These are phyloP conservation scores for Oasisia sp. DNA, from an alignment of 2,888 invertebrate genomes.

Conservation along the genomic window DNA sequence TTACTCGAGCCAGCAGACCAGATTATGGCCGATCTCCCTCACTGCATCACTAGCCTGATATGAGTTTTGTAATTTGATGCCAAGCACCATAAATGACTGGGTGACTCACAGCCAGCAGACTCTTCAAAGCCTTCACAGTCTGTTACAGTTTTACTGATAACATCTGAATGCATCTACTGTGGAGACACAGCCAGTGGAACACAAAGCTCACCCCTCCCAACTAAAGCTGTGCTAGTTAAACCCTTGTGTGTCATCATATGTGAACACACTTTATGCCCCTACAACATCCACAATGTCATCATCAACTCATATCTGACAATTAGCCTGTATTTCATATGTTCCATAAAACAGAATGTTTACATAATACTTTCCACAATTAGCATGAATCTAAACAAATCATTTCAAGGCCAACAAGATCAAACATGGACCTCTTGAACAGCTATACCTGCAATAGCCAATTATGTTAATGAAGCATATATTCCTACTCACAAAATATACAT, in stretches of 20 bases:
- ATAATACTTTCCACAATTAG: not conserved
- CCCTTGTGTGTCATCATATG: not conserved
- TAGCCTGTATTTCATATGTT: not conserved
- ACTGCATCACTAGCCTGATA: not conserved
- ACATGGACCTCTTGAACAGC: not conserved
- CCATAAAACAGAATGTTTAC: not conserved
- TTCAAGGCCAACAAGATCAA: not conserved
- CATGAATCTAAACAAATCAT: not conserved
- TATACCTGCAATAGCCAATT: too few relatives aligned
- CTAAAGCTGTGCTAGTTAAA: not conserved
- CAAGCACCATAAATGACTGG: not conserved
- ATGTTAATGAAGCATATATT: too few relatives aligned
- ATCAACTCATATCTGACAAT: not conserved
- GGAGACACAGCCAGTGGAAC: not conserved
- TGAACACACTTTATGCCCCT: not conserved
- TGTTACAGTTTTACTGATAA: conserved; percentile 3
- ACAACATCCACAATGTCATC: not conserved
- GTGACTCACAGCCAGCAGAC: not conserved
- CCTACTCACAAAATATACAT: too few relatives aligned
- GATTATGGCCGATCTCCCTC: not conserved
- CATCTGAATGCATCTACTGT: not conserved
- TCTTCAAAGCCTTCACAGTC: not conserved
- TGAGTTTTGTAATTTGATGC: conserved; percentile 8
- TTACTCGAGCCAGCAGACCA: not conserved
- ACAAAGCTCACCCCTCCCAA: not conserved